Conservation (phyloP, 2,797 vertebrate species). For the Columba guinea region DNA sequence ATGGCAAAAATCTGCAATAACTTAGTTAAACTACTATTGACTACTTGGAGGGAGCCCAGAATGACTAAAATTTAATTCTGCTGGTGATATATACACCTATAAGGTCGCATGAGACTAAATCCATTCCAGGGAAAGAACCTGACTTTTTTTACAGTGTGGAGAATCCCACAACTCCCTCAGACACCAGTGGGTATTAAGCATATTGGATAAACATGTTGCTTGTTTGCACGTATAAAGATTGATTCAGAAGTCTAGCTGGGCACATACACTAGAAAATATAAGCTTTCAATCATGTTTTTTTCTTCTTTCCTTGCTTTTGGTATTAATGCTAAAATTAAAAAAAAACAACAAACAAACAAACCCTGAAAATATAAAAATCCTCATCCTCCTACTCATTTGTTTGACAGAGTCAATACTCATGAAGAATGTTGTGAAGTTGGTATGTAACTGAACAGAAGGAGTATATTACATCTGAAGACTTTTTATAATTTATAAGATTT, state of each 20-base stretch:
- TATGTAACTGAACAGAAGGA: not conserved
- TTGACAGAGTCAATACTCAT: slow-evolving; percentile 2
- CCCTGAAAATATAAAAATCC: not conserved
- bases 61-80: not conserved
- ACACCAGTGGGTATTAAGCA: not conserved
- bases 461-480: not conserved
- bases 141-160: not conserved
- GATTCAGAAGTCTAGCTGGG: not conserved
- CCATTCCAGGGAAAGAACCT: not conserved
- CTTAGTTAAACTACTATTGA: not conserved
- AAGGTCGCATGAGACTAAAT: not conserved
- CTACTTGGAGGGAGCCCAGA: not conserved
- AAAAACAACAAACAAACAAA: not conserved
- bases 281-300: not conserved
- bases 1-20: not conserved
- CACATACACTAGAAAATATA: not conserved
- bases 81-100: not conserved
- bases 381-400: not conserved
- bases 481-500: slow-evolving; percentile 57
- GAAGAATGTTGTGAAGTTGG: not conserved
- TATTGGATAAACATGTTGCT: not conserved
- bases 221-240: not conserved
- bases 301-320: not conserved
- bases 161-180: not conserved
- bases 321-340: not conserved